These are phyloP conservation scores for Myrmecobius fasciatus DNA, from an alignment of 2,113 vertebrate species.

Conservation along the genomic window DNA sequence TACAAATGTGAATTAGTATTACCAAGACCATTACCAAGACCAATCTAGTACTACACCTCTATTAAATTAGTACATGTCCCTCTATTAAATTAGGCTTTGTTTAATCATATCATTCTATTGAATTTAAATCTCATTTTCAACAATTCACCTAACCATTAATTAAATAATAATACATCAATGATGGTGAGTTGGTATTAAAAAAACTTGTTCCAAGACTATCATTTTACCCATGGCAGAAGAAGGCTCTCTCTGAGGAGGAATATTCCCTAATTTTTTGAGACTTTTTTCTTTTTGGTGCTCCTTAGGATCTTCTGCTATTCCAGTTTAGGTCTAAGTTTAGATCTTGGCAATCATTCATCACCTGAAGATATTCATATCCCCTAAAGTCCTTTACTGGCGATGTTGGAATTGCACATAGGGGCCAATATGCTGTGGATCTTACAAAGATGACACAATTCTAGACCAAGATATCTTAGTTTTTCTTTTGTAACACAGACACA, in stretches of 20 bases:
- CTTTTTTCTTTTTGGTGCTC: background rate
- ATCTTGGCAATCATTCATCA: background rate
- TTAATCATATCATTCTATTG: background rate
- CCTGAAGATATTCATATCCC: background rate
- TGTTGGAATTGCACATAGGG: background rate
- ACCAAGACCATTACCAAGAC: no score
- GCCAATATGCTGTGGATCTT: background rate
- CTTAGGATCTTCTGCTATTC: background rate
- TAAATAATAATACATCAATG: background rate
- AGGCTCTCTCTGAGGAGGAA: background rate
- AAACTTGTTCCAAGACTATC: background rate
- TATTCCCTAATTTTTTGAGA: background rate
- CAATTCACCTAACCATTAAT: background rate
- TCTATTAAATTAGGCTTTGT: background rate
- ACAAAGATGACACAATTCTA: background rate
- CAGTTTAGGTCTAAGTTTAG: background rate
- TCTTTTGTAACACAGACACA: background rate
- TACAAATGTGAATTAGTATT: background rate
- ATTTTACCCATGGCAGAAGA: background rate
- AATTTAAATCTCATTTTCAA: background rate
- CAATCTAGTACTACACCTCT: background rate
- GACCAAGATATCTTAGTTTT: background rate
- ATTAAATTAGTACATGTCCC: background rate
- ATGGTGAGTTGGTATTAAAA: background rate
- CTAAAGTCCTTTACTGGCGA: background rate